Base-by-base conservation (phyloP, 2,888 invertebrate species). In the Sphaerophoria taeniata region DNA sequence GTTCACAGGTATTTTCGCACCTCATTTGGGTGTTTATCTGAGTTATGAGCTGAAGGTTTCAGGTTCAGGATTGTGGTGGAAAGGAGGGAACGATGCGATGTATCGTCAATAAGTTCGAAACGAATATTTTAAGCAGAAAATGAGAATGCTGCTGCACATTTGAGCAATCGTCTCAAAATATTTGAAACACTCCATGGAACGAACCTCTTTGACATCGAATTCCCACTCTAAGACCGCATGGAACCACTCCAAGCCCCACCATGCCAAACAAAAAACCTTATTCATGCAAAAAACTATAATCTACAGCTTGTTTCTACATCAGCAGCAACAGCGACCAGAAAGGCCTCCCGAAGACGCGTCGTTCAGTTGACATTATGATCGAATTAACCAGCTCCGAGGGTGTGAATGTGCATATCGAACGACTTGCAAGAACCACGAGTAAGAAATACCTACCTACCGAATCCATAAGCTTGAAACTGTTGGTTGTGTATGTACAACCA, bases 1-100 rank as follows among this genome's bases (percentile, higher is more conserved):
- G 84, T 85, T 75, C 79, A 85, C 84, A 85, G 84, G 84, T 76
- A 80, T 80, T 85, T 80, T 85, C 72, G 84, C 84, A 85, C 79
- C 75, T 85, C 80, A 80, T 85, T 76, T 75, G 63, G 67, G 80
- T 76, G 71, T 69, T 84, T 76, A 85, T 80, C 84, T 76, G 24
- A 24, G 24, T 24, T 24, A 24, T 24, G 24, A 24, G 24, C 24
- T 24, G 24, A 24, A 24, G 24, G 24, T 24, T 24, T 24, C 24
- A 2, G 24, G 24, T 24, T 24, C 24, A 24, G 24, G 24, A 24
- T 24, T 24, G 1, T 24, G 24, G 24, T 24, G 60, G n/a, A n/a
- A n/a, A n/a, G n/a, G n/a, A n/a, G n/a, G n/a, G n/a, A n/a, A n/a
- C n/a, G n/a, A n/a, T n/a, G n/a, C n/a, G n/a, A 47, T 14, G 63